A percentile compares a stretch with the other conserved stretches of the same genome.
These are phyloP conservation scores for Halichondria panicea DNA, from an alignment of 37 sponge, comb jelly and placozoan genomes.

Conservation along the genomic window DNA sequence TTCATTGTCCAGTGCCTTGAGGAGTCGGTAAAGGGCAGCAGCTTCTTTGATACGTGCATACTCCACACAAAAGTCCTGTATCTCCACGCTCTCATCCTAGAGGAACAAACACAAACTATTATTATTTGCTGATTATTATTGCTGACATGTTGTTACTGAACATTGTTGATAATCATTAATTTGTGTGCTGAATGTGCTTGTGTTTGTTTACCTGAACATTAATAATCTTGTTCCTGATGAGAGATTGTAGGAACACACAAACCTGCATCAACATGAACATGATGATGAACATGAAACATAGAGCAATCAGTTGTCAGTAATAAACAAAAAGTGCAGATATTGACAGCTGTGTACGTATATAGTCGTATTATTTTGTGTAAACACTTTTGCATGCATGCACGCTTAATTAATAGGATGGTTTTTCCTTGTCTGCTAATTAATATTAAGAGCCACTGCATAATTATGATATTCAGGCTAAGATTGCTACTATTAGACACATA, in stretches of 20 bases:
- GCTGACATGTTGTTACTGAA: not conserved
- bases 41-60: conserved; percentile 87
- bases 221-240: conserved; percentile 90
- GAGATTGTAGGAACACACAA: conserved; percentile 97
- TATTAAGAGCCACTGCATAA: too few species aligned
- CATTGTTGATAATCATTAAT: not conserved
- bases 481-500: too few species aligned
- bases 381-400: not conserved
- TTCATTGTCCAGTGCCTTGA: conserved; percentile 76
- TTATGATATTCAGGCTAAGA: too few species aligned
- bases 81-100: conserved; percentile 84
- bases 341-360: too few species aligned
- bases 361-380: too few species aligned
- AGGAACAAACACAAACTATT: conserved; percentile 12
- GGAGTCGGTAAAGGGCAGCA: conserved; percentile 82
- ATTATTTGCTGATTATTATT: too few species aligned
- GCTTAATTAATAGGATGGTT: not conserved
- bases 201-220: conserved; percentile 87
- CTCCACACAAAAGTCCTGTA: conserved; percentile 89
- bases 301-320: too few species aligned
- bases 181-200: too few species aligned
- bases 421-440: too few species aligned
- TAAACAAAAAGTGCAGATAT: too few species aligned
- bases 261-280: conserved; percentile 41
- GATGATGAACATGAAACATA: not conserved